Conservation (phyloP, 2,113 vertebrate species). For the Orcinus orca region DNA sequence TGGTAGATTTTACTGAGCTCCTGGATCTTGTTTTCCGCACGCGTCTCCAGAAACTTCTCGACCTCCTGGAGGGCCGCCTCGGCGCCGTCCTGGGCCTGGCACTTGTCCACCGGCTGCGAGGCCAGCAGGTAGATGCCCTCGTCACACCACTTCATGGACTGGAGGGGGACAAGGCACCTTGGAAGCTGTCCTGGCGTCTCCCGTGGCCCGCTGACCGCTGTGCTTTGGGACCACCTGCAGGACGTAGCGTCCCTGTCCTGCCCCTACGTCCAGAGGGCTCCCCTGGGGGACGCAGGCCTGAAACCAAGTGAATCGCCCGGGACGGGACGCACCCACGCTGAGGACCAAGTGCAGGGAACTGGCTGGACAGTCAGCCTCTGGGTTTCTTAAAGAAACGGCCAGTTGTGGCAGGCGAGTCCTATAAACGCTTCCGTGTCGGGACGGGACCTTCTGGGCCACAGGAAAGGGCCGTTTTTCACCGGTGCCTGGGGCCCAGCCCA, state of each 20-base stretch:
- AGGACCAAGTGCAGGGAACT: too few species aligned
- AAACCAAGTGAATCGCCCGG: neutral
- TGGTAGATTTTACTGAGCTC: conserved; percentile 87
- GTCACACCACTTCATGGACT: conserved; percentile 95
- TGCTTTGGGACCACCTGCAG: neutral
- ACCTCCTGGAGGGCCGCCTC: conserved; percentile 96
- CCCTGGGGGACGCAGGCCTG: neutral
- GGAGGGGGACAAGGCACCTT: neutral
- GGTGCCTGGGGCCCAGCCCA: fast-evolving
- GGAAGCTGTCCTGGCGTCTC: neutral
- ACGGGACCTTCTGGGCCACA: fast-evolving
- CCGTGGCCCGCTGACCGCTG: fast-evolving
- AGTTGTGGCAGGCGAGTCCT: neutral
- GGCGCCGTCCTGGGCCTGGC: conserved; percentile 96
- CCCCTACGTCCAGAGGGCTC: neutral
- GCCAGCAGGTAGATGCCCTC: conserved; percentile 97
- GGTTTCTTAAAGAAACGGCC: neutral
- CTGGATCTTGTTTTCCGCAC: conserved; percentile 86
- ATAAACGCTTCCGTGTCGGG: fast-evolving
- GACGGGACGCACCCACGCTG: neutral
- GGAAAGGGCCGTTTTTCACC: neutral
- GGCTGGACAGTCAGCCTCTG: neutral
- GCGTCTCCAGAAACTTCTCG: conserved; percentile 92
- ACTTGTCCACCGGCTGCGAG: conserved; percentile 96
- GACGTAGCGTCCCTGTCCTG: neutral